Percentiles rank a stretch among this genome's conserved stretches.
Conservation (phyloP, 2,888 invertebrate genomes). For the Acleris cristana region DNA sequence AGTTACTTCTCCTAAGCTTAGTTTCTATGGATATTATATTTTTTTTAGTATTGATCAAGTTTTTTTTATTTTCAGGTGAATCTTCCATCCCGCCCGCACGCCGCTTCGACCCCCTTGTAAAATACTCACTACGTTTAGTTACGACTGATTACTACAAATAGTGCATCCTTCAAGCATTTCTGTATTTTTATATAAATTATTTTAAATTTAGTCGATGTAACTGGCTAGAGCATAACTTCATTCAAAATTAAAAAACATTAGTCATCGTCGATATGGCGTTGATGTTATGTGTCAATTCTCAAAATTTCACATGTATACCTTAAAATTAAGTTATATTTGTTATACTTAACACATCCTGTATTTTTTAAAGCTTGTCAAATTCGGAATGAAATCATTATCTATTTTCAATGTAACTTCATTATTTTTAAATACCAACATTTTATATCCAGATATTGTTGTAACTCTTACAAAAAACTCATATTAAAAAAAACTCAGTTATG, state of each 20-base stretch:
- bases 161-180: constrained; percentile 71
- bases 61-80: constrained; percentile 65
- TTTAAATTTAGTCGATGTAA: constrained; percentile 41
- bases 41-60: background rate
- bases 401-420: no score
- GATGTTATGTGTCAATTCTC: no score
- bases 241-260: constrained; percentile 41
- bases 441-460: no score
- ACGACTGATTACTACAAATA: constrained; percentile 68
- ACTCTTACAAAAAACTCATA: background rate
- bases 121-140: constrained; percentile 75
- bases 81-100: constrained; percentile 44
- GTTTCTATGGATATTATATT: no score
- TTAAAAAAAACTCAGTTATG: background rate
- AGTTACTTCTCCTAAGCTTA: no score
- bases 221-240: constrained; percentile 16
- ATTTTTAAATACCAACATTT: no score
- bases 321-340: no score
- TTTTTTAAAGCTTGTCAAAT: no score
- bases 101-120: constrained; percentile 20
- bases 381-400: no score
- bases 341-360: no score
- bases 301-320: no score
- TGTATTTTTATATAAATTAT: constrained; percentile 72
- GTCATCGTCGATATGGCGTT: no score